phyloP scores from a whole-genome alignment of 2,888 invertebrate genomes.

The Zygaena filipendulae region DNA sequence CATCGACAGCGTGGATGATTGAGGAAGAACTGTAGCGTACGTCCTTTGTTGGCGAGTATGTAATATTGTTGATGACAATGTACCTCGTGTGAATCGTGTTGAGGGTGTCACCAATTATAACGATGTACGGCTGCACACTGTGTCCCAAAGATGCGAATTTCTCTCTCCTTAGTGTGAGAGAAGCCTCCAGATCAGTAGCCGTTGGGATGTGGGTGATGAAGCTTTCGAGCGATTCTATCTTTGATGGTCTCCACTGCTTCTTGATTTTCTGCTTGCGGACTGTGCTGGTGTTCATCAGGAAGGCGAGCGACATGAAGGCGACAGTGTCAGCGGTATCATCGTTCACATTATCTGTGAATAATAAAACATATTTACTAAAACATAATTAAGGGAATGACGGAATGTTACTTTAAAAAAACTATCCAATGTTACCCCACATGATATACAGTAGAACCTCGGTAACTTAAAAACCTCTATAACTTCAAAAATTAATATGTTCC shows the following conservation, averaged over 20 bases:
- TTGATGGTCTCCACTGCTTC: constrained; percentile 4
- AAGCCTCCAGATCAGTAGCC: background rate
- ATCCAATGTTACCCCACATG: no score
- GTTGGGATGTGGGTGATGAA: constrained; percentile 2
- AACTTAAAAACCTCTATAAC: no score
- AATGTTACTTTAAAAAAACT: no score
- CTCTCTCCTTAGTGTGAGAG: background rate
- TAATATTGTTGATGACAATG: constrained; percentile 1
- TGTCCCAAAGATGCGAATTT: constrained; percentile 1
- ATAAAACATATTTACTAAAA: no score
- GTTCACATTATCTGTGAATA: no score
- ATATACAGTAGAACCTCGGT: no score
- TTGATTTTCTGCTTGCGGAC: background rate
- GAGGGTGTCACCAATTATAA: constrained; percentile 3
- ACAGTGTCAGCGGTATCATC: no score
- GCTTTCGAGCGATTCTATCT: constrained; percentile 1
- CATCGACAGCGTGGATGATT: constrained; percentile 7
- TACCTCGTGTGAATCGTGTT: constrained; percentile 1
- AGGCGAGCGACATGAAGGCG: background rate
- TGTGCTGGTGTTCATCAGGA: background rate
- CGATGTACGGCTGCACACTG: constrained; percentile 3
- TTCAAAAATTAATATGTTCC: no score
- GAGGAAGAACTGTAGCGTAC: no score
- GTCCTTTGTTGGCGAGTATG: constrained; percentile 2
- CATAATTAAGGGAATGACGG: no score